Base-by-base conservation (phyloP, 2,797 vertebrate genomes). In the Lagocephalus sceleratus region DNA sequence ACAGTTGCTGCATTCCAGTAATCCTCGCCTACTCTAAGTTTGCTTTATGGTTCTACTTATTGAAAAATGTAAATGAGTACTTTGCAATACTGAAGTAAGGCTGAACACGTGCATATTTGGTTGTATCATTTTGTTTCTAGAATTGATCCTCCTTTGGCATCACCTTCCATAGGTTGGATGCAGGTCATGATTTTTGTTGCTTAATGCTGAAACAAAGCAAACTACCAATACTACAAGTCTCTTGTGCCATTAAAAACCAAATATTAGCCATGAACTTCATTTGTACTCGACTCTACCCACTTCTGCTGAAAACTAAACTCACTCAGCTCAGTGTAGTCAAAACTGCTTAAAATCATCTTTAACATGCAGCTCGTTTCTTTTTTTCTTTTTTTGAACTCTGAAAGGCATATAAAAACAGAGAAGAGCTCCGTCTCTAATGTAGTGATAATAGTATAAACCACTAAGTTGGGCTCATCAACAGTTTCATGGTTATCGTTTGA, bases 401-500 rank as follows among this genome's bases (percentile, higher is more conserved):
- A 17, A 40, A 40, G 39, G 12, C 17, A 1, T 7, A 17, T 40
- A 17, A 16, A n/a, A 17, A 17, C 39, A 17, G 38, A 39, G 12
- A 6, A 3, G 5, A 3, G 15, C 39, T 40, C 15, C 7, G 5
- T 17, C 39, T 40, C n/a, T 16, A 47, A 57, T 52, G 45, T 51
- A 50, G 19, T 21, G 14, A 51, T 29, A 20, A 6, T 42, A 23
- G 40, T 15, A 3, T 5, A 19, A 55, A 39, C 23, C 20, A 23
- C 17, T 46, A 47, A 38, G 17, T 8, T 8, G n/a, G 9, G 22
- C 54, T 53, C 57, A 71, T 76, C 60, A 54, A 39, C 35, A 48
- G 54, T 46, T 61, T 60, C 51, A 71, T 81, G 76, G 89, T 86
- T 83, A 89, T 85, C 85, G 84, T 77, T 77, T 83, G 78, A 85